Conservation (phyloP, 2,888 invertebrate species). For the Clusia tigrina region DNA sequence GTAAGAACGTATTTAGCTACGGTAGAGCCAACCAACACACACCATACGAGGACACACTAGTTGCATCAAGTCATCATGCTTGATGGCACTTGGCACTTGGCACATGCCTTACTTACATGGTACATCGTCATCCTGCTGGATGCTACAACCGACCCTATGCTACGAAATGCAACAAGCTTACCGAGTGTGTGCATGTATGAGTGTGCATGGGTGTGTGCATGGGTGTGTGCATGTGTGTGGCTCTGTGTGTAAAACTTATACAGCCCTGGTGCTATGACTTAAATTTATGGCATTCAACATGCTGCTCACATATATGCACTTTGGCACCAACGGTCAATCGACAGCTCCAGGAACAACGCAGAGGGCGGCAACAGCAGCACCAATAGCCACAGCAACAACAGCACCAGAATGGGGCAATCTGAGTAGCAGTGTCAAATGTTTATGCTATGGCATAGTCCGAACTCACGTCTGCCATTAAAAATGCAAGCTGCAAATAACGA, state of each 20-base stretch:
- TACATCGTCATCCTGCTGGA: background rate
- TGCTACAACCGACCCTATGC: conserved; percentile 5
- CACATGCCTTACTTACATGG: background rate
- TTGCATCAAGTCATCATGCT: conserved; percentile 13
- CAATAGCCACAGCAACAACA: background rate
- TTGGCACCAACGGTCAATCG: conserved; percentile 1
- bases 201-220: conserved; percentile 7
- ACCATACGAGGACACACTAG: conserved; percentile 11
- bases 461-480: conserved; percentile 37
- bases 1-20: background rate
- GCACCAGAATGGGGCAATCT: conserved; percentile 30
- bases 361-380: background rate
- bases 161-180: conserved; percentile 7
- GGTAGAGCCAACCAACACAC: background rate
- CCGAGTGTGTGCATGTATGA: conserved; percentile 12
- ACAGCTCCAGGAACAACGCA: background rate
- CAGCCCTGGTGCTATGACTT: conserved; percentile 9
- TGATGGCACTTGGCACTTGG: background rate
- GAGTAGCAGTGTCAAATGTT: conserved; percentile 34
- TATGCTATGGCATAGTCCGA: conserved; percentile 36
- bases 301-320: conserved; percentile 10
- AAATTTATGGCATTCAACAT: conserved; percentile 20
- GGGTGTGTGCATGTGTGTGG: conserved; percentile 6
- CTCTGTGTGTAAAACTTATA: background rate
- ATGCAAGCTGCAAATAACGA: conserved; percentile 18